Base-by-base conservation (phyloP, 2,888 invertebrate genomes). In the Apamea epomidion region DNA sequence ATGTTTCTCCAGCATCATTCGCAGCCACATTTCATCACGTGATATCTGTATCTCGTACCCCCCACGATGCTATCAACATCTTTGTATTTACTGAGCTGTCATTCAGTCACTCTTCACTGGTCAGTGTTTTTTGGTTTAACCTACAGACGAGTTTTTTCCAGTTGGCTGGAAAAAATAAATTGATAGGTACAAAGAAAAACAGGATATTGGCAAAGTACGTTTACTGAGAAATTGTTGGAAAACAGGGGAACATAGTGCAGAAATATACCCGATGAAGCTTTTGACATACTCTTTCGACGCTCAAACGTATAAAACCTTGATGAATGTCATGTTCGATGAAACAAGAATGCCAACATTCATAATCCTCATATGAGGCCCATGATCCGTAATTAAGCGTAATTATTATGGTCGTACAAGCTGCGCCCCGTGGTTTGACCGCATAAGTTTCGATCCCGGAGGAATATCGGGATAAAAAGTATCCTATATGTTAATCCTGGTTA, bases 21-120 rank as follows among this genome's bases (percentile, higher is more conserved):
- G 45, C 74, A 76, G 62, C 29, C 48, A 37, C 71, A 58, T 76
- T 64, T 83, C 79, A 73, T 69, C 85, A 16, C 70, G 37, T 29
- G 77, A 76, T 78, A 60, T 86, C 85, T 86, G 85, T 64, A 80
- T 83, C 73, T 77, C 45, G 62, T 86, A 76, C 77, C 86, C 86
- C 83, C 75, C 80, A 78, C 86, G 76, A 32, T 29, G 80, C 7
- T 62, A 70, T 78, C 82, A 76, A 76, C 74, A 77, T 60, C 70
- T 71, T 69, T 14, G 32, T 85, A 82, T 86, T 86, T 86, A 86
- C 80, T 7, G 14, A 80, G 14, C 79, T 77, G 83, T 88, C 88
- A 60, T 51, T 88, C 87, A 64, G 48, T 75, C 58, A 51, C 48
- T 78, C 67, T 60, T 74, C 76, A 74, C 7, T 68, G 54, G 71